A percentile compares a stretch with the other conserved stretches of the same genome.
Evolutionary conservation across 2,888 invertebrate species (phyloP).

Genomic region (Onthophagus sagittarius): DNA sequence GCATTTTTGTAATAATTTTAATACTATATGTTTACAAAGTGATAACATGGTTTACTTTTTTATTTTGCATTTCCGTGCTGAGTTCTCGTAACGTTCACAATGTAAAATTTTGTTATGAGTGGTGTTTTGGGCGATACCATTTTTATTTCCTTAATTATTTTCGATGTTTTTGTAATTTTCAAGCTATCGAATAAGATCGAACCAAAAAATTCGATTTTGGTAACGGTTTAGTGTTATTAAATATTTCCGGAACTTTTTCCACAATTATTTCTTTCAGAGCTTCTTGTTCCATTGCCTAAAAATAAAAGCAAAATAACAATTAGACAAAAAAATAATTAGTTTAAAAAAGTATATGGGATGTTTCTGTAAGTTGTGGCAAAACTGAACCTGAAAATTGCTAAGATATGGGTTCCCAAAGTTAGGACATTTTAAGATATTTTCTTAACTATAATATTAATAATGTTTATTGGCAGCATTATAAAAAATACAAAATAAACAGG

Average conservation of each 20-base stretch:
- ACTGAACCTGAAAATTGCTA: too few species aligned
- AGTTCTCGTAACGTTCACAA: too few species aligned
- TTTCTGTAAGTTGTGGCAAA: too few species aligned
- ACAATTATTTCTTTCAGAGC: slow-evolving; percentile 17
- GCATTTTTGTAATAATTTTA: background rate
- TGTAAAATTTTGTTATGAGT: background rate
- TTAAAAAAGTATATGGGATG: too few species aligned
- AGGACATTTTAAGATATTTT: too few species aligned
- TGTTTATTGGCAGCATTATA: too few species aligned
- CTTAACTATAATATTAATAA: too few species aligned
- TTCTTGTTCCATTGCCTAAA: slow-evolving; percentile 21
- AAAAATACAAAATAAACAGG: too few species aligned
- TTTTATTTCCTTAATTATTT: background rate
- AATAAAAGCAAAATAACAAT: background rate
- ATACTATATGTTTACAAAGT: too few species aligned
- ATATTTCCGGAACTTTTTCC: slow-evolving; percentile 14
- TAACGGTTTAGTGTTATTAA: background rate
- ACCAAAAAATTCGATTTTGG: background rate
- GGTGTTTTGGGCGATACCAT: background rate
- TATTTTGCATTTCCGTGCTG: too few species aligned
- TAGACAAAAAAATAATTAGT: background rate
- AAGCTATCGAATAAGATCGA: background rate
- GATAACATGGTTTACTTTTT: too few species aligned
- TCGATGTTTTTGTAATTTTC: background rate
- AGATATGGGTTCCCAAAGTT: too few species aligned